A percentile compares a stretch with the other conserved stretches of the same genome.
Evolutionary conservation across 1,140 invertebrate genomes (phyloP).

Genomic region (Trichonephila inaurata): DNA sequence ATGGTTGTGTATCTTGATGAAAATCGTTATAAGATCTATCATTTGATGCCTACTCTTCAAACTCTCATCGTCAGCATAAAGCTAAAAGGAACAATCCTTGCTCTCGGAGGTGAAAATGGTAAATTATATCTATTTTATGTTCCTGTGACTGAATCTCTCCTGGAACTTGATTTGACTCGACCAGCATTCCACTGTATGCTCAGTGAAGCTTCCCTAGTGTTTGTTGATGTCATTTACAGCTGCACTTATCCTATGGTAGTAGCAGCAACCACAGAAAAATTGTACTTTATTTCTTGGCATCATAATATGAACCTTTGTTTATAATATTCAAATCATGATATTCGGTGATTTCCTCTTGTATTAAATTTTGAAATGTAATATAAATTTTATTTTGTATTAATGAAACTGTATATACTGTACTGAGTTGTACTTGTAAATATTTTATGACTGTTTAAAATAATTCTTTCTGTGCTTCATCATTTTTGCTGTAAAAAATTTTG

Average conservation of each 20-base stretch:
- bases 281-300: constrained; percentile 56
- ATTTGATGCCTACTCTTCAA: constrained; percentile 11
- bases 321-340: too few species aligned
- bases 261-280: constrained; percentile 39
- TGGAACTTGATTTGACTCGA: background rate
- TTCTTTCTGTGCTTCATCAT: too few species aligned
- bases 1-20: constrained; percentile 49
- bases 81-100: constrained; percentile 57
- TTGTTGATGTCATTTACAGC: constrained; percentile 36
- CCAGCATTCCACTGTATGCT: background rate
- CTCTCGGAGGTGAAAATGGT: constrained; percentile 68
- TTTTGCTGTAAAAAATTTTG: too few species aligned
- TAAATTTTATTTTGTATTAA: too few species aligned
- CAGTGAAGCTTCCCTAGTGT: constrained; percentile 66
- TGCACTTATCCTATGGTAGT: constrained; percentile 5
- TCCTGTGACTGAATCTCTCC: constrained; percentile 1
- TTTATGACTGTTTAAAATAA: too few species aligned
- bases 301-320: too few species aligned
- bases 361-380: too few species aligned
- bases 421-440: too few species aligned
- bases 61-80: constrained; percentile 29
- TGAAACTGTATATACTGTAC: too few species aligned
- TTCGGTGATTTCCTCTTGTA: too few species aligned
- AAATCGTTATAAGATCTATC: background rate
- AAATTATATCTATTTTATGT: constrained; percentile 62